A percentile compares a stretch with the other conserved stretches of the same genome.
phyloP scores from a whole-genome alignment of 2,888 invertebrate genomes.

The Lithophane socia region DNA sequence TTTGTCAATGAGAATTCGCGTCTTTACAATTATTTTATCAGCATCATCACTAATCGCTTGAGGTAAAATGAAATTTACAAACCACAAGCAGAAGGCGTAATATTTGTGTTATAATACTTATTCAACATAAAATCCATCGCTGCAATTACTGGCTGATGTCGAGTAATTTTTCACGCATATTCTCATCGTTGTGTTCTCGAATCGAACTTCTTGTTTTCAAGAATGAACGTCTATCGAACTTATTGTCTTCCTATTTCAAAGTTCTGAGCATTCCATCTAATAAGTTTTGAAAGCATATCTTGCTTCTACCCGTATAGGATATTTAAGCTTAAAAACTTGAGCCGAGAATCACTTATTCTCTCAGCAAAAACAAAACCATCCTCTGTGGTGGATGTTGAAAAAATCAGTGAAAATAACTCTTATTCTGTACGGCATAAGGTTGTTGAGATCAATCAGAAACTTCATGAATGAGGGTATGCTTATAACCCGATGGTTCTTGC shows the following conservation, averaged over 20 bases:
- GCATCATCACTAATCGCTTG: neutral
- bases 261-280: neutral
- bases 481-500: conserved; percentile 82
- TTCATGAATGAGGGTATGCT: conserved; percentile 86
- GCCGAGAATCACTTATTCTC: conserved; percentile 13
- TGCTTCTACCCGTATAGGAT: conserved; percentile 14
- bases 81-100: neutral
- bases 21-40: conserved; percentile 21
- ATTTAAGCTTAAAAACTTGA: conserved; percentile 37
- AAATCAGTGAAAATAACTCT: conserved; percentile 86
- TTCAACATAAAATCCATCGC: neutral
- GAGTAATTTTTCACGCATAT: neutral
- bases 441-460: conserved; percentile 79
- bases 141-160: conserved; percentile 10
- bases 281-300: conserved; percentile 3
- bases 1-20: conserved; percentile 10
- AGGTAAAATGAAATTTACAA: neutral
- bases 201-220: neutral
- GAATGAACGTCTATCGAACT: neutral
- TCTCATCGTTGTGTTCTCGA: neutral
- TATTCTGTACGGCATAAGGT: conserved; percentile 85
- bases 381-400: conserved; percentile 85
- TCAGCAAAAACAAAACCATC: conserved; percentile 88
- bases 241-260: neutral
- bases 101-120: neutral